Evolutionary conservation across 2,888 invertebrate species (phyloP).

Genomic region (Nemotelus pantherinus): DNA sequence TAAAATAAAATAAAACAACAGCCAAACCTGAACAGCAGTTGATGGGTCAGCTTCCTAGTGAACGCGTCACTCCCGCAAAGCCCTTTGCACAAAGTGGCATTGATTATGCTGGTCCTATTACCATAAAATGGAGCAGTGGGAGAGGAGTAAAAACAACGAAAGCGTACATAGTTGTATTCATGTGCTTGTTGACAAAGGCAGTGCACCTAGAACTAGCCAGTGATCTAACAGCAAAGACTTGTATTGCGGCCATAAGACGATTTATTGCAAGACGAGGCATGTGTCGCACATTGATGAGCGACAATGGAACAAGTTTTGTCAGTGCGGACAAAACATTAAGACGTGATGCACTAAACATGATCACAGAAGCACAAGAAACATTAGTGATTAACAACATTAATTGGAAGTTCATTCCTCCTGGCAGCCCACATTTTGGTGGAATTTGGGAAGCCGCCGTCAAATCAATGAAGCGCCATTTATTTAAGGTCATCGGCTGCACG

Average conservation of each 20-base stretch:
- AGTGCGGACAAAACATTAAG: slow-evolving; percentile 52
- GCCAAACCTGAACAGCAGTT: slow-evolving; percentile 27
- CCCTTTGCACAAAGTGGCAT: slow-evolving; percentile 50
- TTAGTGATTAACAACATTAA: background rate
- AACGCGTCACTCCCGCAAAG: slow-evolving; percentile 34
- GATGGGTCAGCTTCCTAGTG: slow-evolving; percentile 31
- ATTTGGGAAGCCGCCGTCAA: slow-evolving; percentile 9
- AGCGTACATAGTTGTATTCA: slow-evolving; percentile 54
- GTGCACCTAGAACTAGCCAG: slow-evolving; percentile 49
- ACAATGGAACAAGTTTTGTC: slow-evolving; percentile 56
- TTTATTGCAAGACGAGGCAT: slow-evolving; percentile 55
- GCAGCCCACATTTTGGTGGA: background rate
- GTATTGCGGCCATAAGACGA: slow-evolving; percentile 54
- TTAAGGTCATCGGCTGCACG: background rate
- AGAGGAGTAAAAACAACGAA: slow-evolving; percentile 52
- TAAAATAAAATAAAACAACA: background rate
- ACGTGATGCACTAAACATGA: slow-evolving; percentile 3
- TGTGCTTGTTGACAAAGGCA: slow-evolving; percentile 53
- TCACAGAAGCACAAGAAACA: background rate
- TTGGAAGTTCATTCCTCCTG: slow-evolving; percentile 1
- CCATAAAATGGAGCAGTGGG: slow-evolving; percentile 44
- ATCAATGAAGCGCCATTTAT: background rate
- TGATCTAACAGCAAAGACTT: slow-evolving; percentile 52
- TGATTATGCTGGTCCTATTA: slow-evolving; percentile 52
- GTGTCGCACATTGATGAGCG: slow-evolving; percentile 53